Evolutionary conservation across 64 coral and sea anemone species (phyloP).

Genomic region (Acropora tenuis): DNA sequence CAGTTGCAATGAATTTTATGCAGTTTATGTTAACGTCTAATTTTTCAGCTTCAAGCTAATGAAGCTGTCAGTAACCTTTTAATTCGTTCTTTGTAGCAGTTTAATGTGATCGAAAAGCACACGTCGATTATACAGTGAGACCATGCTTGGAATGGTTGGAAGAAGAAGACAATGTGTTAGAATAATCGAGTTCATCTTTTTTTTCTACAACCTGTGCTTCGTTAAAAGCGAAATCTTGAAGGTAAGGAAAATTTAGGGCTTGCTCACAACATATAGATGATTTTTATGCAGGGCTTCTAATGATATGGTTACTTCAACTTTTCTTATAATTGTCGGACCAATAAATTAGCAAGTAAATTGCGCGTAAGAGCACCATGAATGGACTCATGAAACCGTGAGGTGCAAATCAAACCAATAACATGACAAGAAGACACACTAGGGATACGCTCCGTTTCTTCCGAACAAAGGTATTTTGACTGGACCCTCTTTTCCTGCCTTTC

Average conservation of each 20-base stretch:
- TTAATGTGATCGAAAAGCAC: not conserved
- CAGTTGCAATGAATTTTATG: not conserved
- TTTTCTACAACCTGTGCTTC: not conserved
- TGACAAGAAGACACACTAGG: not conserved
- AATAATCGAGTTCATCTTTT: not conserved
- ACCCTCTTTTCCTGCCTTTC: not conserved
- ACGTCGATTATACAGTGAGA: not conserved
- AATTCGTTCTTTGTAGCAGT: not conserved
- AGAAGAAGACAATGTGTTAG: slow-evolving; percentile 7
- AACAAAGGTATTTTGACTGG: not conserved
- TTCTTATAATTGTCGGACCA: not conserved
- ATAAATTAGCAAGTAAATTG: slow-evolving; percentile 10
- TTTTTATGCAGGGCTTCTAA: not conserved
- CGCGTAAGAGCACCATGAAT: not conserved
- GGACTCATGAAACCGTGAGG: not conserved
- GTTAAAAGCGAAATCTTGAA: not conserved
- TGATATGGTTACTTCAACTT: not conserved
- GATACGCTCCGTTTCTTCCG: not conserved
- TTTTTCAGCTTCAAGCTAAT: not conserved
- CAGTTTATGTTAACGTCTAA: not conserved
- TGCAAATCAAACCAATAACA: not conserved
- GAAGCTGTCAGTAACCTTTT: not conserved
- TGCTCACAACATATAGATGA: not conserved
- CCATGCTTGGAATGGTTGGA: slow-evolving; percentile 7
- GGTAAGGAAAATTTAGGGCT: not conserved